A percentile compares a stretch with the other conserved stretches of the same genome.
Conservation (phyloP, 2,888 invertebrate species). For the Drosophila mulleri region DNA sequence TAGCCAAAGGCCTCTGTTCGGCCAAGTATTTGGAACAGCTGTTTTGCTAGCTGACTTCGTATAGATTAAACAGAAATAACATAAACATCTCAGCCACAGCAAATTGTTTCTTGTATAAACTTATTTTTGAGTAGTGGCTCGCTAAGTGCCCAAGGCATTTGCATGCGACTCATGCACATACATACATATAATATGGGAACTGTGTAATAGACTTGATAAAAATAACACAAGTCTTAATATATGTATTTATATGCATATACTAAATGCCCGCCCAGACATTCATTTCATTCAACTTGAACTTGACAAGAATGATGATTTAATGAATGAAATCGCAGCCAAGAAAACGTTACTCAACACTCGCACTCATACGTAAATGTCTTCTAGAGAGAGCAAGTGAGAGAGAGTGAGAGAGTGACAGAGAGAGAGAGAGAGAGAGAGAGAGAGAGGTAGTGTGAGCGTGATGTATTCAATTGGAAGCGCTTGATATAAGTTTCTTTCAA, state of each 20-base stretch:
- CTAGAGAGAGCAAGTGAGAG: no score
- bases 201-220: conserved; percentile 63
- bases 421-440: neutral
- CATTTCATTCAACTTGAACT: conserved; percentile 78
- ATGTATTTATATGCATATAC: conserved; percentile 22
- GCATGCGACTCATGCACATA: neutral
- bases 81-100: conserved; percentile 42
- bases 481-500: conserved; percentile 50
- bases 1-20: conserved; percentile 24
- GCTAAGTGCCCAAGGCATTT: conserved; percentile 35
- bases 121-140: conserved; percentile 47
- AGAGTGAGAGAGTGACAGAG: no score
- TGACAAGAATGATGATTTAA: conserved; percentile 64
- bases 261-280: conserved; percentile 23
- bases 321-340: conserved; percentile 61
- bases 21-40: conserved; percentile 62
- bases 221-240: conserved; percentile 47
- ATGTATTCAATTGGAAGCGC: conserved; percentile 59
- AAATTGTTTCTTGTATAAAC: conserved; percentile 43
- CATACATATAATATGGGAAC: conserved; percentile 10
- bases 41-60: conserved; percentile 42
- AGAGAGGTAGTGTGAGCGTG: conserved; percentile 4
- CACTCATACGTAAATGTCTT: conserved; percentile 32
- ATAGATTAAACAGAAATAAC: conserved; percentile 33
- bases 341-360: conserved; percentile 21